Percentiles rank a stretch among this genome's conserved stretches.
Evolutionary conservation across 2,888 invertebrate species (phyloP).

Genomic region (Troides oblongomaculatus): DNA sequence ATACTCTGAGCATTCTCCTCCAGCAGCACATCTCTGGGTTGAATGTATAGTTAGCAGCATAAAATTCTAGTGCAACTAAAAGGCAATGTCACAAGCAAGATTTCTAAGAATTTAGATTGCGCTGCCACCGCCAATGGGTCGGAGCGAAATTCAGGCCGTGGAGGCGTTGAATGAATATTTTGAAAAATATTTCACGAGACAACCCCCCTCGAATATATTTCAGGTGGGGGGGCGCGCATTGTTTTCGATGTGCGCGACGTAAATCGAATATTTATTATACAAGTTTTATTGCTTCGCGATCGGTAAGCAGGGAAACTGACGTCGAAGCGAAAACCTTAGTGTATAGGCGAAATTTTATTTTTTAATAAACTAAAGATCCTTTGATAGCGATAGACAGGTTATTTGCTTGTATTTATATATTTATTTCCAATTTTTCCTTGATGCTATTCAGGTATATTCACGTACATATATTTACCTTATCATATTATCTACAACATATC

Average conservation of each 20-base stretch:
- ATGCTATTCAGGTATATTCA: too few relatives aligned
- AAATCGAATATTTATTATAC: constrained; percentile 31
- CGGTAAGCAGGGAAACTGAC: constrained; percentile 12
- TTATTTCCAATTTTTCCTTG: too few relatives aligned
- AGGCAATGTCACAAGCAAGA: constrained; percentile 13
- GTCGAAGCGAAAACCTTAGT: constrained; percentile 7
- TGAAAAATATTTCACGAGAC: constrained; percentile 24
- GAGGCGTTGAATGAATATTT: constrained; percentile 24
- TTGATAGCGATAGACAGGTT: too few relatives aligned
- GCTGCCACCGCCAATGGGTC: constrained; percentile 13
- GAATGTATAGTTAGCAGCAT: not conserved
- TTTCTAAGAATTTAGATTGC: constrained; percentile 28
- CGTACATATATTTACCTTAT: too few relatives aligned
- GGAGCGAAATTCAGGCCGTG: constrained; percentile 6
- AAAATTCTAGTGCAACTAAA: not conserved
- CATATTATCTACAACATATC: too few relatives aligned
- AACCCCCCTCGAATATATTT: constrained; percentile 26
- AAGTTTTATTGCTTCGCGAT: constrained; percentile 26
- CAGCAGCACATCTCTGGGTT: not conserved
- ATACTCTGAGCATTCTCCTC: too few relatives aligned
- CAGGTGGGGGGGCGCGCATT: constrained; percentile 21
- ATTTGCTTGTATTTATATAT: too few relatives aligned
- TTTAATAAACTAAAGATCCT: constrained; percentile 6
- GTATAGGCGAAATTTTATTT: constrained; percentile 5
- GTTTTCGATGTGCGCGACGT: constrained; percentile 27